phyloP scores from a whole-genome alignment of 2,797 vertebrate species.

The Crax fasciolata region DNA sequence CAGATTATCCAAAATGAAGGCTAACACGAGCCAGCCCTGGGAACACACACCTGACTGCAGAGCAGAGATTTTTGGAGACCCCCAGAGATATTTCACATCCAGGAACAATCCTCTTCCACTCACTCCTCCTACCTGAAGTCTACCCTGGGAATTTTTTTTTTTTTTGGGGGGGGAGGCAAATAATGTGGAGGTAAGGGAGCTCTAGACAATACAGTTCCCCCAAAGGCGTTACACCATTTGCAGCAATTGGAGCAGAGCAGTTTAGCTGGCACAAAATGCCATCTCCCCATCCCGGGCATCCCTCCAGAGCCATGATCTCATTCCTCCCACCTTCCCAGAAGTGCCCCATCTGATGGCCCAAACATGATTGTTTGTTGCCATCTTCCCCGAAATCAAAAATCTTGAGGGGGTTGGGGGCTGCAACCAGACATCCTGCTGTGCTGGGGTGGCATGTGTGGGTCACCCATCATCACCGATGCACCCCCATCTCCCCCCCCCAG shows the following conservation, averaged over 20 bases:
- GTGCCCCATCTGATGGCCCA: neutral
- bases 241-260: neutral
- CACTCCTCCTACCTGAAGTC: neutral
- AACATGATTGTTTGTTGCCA: neutral
- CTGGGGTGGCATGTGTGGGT: neutral
- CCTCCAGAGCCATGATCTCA: neutral
- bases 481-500: fast-evolving
- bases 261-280: neutral
- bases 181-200: neutral
- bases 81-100: neutral
- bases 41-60: neutral
- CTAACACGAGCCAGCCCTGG: fast-evolving
- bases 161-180: neutral
- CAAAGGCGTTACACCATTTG: fast-evolving
- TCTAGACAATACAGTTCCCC: neutral
- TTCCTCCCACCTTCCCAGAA: slow-evolving; percentile 23
- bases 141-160: neutral
- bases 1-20: slow-evolving; percentile 28
- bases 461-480: fast-evolving
- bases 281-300: neutral
- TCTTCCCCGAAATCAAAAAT: neutral
- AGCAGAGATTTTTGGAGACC: neutral
- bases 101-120: neutral
- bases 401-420: neutral
- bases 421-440: fast-evolving